These are phyloP conservation scores for Hafferia zeledoni DNA, from an alignment of 2,797 vertebrate species.

Conservation along the genomic window DNA sequence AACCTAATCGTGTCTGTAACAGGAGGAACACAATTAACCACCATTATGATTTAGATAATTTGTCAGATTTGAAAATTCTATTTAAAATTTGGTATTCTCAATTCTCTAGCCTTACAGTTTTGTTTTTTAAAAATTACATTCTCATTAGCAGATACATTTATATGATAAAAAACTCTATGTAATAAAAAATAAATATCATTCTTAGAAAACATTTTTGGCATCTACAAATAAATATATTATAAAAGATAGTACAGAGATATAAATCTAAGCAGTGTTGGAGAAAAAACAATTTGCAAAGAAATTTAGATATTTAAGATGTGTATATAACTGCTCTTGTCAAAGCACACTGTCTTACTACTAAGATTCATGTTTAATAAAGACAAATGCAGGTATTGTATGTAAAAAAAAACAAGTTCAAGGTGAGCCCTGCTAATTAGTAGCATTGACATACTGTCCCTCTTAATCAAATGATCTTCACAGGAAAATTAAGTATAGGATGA, in stretches of 20 bases:
- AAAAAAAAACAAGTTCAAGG: neutral
- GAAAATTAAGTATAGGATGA: neutral
- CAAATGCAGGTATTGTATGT: neutral
- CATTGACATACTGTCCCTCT: neutral
- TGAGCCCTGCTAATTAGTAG: neutral
- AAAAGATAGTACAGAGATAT: neutral
- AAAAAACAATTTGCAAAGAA: neutral
- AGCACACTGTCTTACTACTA: neutral
- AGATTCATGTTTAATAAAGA: neutral
- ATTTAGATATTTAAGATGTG: neutral
- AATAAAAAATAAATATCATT: neutral
- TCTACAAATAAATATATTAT: neutral
- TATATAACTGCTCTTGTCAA: neutral
- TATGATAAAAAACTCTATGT: neutral
- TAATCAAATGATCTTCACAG: neutral
- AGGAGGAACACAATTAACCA: neutral
- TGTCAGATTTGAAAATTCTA: neutral
- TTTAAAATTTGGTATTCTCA: neutral
- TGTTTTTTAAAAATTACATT: neutral
- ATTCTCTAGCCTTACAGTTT: neutral
- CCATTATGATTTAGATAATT: neutral
- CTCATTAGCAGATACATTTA: neutral
- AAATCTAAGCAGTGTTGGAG: neutral
- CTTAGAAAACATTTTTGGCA: neutral
- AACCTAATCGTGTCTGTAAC: neutral